Percentiles rank a stretch among this genome's conserved stretches.
Evolutionary conservation across 2,888 invertebrate species (phyloP).

Genomic region (Spisula solida): DNA sequence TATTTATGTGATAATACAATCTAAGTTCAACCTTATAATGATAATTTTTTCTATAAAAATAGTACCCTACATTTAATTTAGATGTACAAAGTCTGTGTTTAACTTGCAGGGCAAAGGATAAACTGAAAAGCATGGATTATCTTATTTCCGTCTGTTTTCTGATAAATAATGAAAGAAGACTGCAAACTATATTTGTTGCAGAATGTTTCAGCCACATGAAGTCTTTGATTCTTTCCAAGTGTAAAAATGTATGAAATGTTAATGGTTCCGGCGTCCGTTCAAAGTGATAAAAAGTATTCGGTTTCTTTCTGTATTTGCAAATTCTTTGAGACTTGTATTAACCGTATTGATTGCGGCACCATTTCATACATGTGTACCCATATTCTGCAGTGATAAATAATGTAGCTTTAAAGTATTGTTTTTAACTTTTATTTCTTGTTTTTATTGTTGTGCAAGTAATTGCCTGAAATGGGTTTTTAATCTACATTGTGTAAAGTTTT

Average conservation of each 20-base stretch:
- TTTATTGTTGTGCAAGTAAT: too few relatives aligned
- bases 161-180: not conserved
- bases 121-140: not conserved
- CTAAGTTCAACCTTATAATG: too few relatives aligned
- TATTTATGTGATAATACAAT: too few relatives aligned
- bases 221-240: not conserved
- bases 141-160: not conserved
- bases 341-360: not conserved
- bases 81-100: too few relatives aligned
- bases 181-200: not conserved
- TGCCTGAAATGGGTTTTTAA: too few relatives aligned
- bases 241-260: slow-evolving; percentile 27
- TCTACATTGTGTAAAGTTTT: too few relatives aligned
- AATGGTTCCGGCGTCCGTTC: not conserved
- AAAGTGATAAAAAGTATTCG: not conserved
- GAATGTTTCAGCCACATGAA: not conserved
- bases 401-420: not conserved
- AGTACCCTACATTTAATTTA: too few relatives aligned
- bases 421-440: too few relatives aligned
- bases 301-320: not conserved
- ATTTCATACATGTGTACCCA: not conserved
- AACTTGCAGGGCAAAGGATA: slow-evolving; percentile 2
- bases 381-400: not conserved
- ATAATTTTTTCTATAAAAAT: too few relatives aligned
- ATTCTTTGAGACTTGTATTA: slow-evolving; percentile 9